Evolutionary conservation across 2,888 invertebrate genomes (phyloP), one percentile per base, ranked within the genome.

Genomic region (Smittia aterrima): DNA sequence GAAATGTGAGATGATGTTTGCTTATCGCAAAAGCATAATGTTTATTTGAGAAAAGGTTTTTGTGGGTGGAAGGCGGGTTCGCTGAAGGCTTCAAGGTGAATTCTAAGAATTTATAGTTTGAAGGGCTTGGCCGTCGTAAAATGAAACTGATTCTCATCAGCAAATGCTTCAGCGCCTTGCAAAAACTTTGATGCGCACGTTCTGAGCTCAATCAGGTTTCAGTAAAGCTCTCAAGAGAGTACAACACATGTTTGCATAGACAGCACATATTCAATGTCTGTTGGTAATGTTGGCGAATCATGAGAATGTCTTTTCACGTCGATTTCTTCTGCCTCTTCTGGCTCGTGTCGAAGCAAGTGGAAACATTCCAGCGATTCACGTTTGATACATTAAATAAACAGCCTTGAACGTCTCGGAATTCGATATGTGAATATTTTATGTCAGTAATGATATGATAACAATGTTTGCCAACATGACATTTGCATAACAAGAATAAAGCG

Each of bases 311-410:
- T 22, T 58, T 58, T 58, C 22, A 20, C n/a, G 58, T 58, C 58
- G 58, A 58, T 22, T 58, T 47, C 16, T 58, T 58, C 22, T 58
- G 2, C 20, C 18, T 58, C 58, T 58, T 58, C 22, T 58, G 2
- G 18, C 22, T 58, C 58, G n/a, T 58, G 47, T 47, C 16, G n/a
- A 6, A 47, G 16, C 9, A 47, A 47, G 11, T 3, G 47, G 58
- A 58, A 22, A 22, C 4, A 22, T n/a, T n/a, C 11, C 58, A 58
- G n/a, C 58, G 22, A 13, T 13, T 58, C 58, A 22, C 18, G 58
- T 58, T 58, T 18, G 20, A 18, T 22, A 58, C 58, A 58, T 58
- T 58, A 58, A 58, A 58, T 58, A 58, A 58, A 58, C n/a, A 58
- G 9, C 58, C 58, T 58, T 22, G 58, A 58, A 58, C 18, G 58